A percentile compares a stretch with the other conserved stretches of the same genome.
phyloP scores from a whole-genome alignment of 1,140 invertebrate genomes.

The Tribolium castaneum region DNA sequence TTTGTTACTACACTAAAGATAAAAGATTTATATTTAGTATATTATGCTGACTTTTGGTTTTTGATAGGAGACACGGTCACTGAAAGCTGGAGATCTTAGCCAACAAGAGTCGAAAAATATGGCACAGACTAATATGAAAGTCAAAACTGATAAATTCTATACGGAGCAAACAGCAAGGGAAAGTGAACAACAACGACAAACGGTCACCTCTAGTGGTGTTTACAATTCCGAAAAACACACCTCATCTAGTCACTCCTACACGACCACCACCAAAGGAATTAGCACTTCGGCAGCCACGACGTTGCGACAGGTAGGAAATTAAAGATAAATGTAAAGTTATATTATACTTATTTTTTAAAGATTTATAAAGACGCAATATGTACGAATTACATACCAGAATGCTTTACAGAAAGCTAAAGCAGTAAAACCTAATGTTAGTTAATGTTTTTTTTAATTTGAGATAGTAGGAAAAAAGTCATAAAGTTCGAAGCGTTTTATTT shows the following conservation, averaged over 20 bases:
- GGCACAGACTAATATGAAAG: constrained; percentile 77
- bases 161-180: constrained; percentile 87
- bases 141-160: constrained; percentile 87
- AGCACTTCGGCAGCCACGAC: constrained; percentile 49
- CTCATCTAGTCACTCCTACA: constrained; percentile 77
- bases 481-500: too few relatives aligned
- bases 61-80: constrained; percentile 73
- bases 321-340: too few relatives aligned
- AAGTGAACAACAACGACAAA: constrained; percentile 85
- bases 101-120: constrained; percentile 86
- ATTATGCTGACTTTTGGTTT: background rate
- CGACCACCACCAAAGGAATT: constrained; percentile 79
- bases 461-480: too few relatives aligned
- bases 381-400: too few relatives aligned
- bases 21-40: background rate
- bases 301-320: constrained; percentile 46
- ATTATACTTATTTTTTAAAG: too few relatives aligned
- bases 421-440: too few relatives aligned
- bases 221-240: constrained; percentile 84
- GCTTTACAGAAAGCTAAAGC: too few relatives aligned
- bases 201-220: constrained; percentile 80
- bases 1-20: background rate
- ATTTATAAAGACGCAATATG: too few relatives aligned
- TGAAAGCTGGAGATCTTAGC: constrained; percentile 84
- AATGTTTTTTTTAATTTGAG: too few relatives aligned